Evolutionary conservation across 2,888 invertebrate genomes (phyloP).

Genomic region (Nebria salina): DNA sequence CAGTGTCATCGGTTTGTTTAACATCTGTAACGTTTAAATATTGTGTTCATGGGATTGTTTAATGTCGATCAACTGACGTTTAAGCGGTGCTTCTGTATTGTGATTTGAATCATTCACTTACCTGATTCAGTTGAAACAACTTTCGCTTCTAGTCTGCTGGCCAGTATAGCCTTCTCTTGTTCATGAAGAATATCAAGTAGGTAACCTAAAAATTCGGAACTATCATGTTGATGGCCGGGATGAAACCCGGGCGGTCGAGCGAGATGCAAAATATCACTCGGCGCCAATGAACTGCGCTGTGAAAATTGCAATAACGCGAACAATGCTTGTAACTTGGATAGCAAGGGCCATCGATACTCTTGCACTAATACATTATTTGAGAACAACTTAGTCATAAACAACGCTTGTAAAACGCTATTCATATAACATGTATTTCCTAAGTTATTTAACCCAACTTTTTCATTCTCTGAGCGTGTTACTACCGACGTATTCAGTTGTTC

Average conservation of each 20-base stretch:
- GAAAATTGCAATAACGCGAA: conserved; percentile 80
- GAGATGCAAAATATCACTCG: conserved; percentile 74
- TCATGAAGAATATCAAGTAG: conserved; percentile 78
- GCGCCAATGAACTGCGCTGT: conserved; percentile 72
- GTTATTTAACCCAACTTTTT: conserved; percentile 80
- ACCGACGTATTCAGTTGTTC: conserved; percentile 53
- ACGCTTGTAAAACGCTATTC: conserved; percentile 87
- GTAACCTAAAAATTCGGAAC: conserved; percentile 85
- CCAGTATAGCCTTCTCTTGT: conserved; percentile 66
- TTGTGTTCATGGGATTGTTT: not conserved
- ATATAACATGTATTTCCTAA: conserved; percentile 90
- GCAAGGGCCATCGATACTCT: conserved; percentile 68
- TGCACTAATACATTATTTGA: conserved; percentile 73
- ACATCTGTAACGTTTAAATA: not conserved
- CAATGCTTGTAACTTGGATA: conserved; percentile 71
- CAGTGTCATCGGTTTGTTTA: not conserved
- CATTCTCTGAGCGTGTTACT: conserved; percentile 56
- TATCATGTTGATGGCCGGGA: conserved; percentile 84
- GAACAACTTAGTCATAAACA: conserved; percentile 84
- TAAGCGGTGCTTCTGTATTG: too few species aligned
- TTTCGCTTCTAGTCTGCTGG: conserved; percentile 37
- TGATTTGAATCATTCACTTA: not conserved
- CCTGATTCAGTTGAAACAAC: conserved; percentile 13
- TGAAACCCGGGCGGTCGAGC: conserved; percentile 82
- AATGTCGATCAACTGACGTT: too few species aligned